phyloP scores from a whole-genome alignment of 1,140 invertebrate genomes.

The Agraylea sexmaculata region DNA sequence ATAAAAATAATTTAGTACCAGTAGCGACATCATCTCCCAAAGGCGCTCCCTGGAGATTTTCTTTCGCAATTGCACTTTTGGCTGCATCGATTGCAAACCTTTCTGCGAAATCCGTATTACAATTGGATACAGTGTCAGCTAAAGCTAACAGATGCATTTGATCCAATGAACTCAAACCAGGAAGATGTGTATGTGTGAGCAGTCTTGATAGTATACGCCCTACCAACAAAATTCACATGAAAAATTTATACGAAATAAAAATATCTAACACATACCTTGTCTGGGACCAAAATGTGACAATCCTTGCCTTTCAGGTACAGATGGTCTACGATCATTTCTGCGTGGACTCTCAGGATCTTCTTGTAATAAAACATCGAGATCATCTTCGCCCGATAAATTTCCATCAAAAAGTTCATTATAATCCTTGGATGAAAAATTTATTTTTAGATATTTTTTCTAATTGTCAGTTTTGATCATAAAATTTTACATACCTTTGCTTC shows the following conservation, averaged over 20 bases:
- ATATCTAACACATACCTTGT: conserved; percentile 43
- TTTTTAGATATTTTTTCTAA: background rate
- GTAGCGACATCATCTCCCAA: conserved; percentile 50
- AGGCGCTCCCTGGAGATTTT: conserved; percentile 49
- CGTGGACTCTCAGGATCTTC: conserved; percentile 48
- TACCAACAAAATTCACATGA: conserved; percentile 21
- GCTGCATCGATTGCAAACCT: conserved; percentile 67
- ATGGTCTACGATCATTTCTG: conserved; percentile 51
- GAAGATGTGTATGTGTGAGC: conserved; percentile 91
- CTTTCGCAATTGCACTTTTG: conserved; percentile 57
- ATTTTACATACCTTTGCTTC: conserved; percentile 39
- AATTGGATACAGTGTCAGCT: conserved; percentile 94
- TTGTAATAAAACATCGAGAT: conserved; percentile 67
- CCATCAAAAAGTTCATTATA: conserved; percentile 81
- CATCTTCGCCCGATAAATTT: conserved; percentile 63
- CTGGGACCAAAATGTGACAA: conserved; percentile 73
- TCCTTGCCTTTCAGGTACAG: conserved; percentile 54
- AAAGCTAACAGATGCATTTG: conserved; percentile 98
- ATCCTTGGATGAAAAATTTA: conserved; percentile 49
- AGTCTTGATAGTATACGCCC: conserved; percentile 70
- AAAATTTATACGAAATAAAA: conserved; percentile 1
- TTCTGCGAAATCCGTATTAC: conserved; percentile 77
- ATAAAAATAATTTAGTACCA: conserved; percentile 22
- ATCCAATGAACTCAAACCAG: conserved; percentile 92
- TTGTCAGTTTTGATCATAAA: background rate